Percentiles rank a stretch among this genome's conserved stretches.
phyloP scores from a whole-genome alignment of 1,140 invertebrate species.

The Drosophila ananassae region DNA sequence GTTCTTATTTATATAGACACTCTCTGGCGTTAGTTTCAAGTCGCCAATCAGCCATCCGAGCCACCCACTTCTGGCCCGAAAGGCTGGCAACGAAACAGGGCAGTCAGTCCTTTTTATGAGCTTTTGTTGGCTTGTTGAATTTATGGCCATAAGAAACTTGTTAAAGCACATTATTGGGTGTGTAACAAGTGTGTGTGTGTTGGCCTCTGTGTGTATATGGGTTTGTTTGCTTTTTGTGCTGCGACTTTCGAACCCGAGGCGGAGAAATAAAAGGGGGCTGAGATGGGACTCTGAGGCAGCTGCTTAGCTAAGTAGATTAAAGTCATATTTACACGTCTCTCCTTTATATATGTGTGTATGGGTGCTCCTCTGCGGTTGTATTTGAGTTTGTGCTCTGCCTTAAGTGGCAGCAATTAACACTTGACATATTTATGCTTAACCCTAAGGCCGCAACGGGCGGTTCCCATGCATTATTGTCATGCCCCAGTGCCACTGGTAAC shows the following conservation, averaged over 20 bases:
- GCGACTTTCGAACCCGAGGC: slow-evolving; percentile 53
- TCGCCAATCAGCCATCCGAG: slow-evolving; percentile 42
- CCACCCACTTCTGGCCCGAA: slow-evolving; percentile 10
- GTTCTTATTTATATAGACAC: slow-evolving; percentile 72
- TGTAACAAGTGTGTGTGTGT: slow-evolving; percentile 68
- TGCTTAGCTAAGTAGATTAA: slow-evolving; percentile 77
- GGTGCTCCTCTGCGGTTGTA: slow-evolving; percentile 39
- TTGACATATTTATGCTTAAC: slow-evolving; percentile 80
- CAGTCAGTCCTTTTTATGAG: slow-evolving; percentile 76
- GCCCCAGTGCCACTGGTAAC: slow-evolving; percentile 35
- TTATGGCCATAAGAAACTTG: slow-evolving; percentile 82
- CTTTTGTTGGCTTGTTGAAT: slow-evolving; percentile 82
- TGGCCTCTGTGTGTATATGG: slow-evolving; percentile 9
- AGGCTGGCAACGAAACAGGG: neutral
- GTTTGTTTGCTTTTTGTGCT: slow-evolving; percentile 60
- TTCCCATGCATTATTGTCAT: slow-evolving; percentile 58
- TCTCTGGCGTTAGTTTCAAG: slow-evolving; percentile 62
- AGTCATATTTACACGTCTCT: slow-evolving; percentile 75
- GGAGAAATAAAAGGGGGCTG: slow-evolving; percentile 11
- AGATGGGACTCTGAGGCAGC: slow-evolving; percentile 19
- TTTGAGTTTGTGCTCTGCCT: slow-evolving; percentile 79
- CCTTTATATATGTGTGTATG: slow-evolving; percentile 11
- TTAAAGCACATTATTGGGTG: slow-evolving; percentile 81
- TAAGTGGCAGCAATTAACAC: slow-evolving; percentile 82
- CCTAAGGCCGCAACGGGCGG: slow-evolving; percentile 59